These are phyloP conservation scores for Caenorhabditis sp. DNA, from an alignment of 2,888 invertebrate species.

Conservation along the genomic window DNA sequence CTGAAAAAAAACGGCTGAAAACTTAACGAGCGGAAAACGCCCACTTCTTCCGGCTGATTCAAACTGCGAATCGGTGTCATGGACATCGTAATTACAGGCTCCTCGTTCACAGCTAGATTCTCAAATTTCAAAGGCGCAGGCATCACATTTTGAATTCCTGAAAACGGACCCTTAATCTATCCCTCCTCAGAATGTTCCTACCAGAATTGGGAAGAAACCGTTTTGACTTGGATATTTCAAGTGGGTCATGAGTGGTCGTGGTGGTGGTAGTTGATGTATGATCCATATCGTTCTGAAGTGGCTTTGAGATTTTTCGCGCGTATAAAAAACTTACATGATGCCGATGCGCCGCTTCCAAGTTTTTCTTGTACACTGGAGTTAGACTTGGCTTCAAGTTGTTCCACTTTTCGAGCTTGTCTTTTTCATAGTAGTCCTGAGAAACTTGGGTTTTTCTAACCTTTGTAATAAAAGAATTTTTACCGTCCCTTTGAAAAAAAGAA, in stretches of 20 bases:
- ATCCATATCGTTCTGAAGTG: slow-evolving; percentile 46
- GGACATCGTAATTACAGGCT: slow-evolving; percentile 61
- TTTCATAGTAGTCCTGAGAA: slow-evolving; percentile 60
- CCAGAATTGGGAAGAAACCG: slow-evolving; percentile 52
- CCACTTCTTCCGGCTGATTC: slow-evolving; percentile 55
- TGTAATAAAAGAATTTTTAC: no score
- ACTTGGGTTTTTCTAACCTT: neutral
- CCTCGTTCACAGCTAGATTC: slow-evolving; percentile 27
- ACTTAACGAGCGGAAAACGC: neutral
- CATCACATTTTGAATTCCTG: slow-evolving; percentile 49
- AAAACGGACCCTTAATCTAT: no score
- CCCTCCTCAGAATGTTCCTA: neutral
- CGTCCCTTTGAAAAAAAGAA: no score
- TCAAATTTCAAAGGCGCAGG: slow-evolving; percentile 12
- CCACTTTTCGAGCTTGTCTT: slow-evolving; percentile 61
- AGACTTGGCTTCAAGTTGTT: slow-evolving; percentile 50
- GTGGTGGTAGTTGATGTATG: slow-evolving; percentile 33
- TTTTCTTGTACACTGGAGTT: slow-evolving; percentile 51
- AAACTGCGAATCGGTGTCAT: slow-evolving; percentile 58
- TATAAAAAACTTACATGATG: slow-evolving; percentile 46
- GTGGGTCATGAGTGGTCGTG: slow-evolving; percentile 23
- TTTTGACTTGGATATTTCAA: slow-evolving; percentile 52
- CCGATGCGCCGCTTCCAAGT: neutral
- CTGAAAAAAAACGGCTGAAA: slow-evolving; percentile 44
- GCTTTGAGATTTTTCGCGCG: neutral